These are phyloP conservation scores for Seriola aureovittata DNA, from an alignment of 2,113 vertebrate species.

Conservation along the genomic window DNA sequence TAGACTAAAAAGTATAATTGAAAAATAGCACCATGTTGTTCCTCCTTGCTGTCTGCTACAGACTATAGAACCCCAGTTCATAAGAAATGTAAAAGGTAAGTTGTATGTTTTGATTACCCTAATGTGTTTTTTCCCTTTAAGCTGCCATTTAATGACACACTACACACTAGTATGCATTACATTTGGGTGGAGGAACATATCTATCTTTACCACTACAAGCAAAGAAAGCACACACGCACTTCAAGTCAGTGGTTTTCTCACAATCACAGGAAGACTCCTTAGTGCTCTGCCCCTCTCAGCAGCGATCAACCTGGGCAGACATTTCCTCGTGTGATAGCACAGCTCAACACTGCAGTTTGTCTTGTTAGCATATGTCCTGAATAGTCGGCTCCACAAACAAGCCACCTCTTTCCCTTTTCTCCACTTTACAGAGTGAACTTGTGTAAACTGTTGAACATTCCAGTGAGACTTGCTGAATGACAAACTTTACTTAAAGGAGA, in stretches of 20 bases:
- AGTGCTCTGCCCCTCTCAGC: conserved; percentile 50
- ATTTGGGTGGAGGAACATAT: conserved; percentile 31
- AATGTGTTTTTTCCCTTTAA: conserved; percentile 19
- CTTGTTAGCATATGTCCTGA: conserved; percentile 53
- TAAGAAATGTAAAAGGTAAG: neutral
- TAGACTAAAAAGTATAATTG: too few relatives aligned
- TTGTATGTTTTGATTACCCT: conserved; percentile 11
- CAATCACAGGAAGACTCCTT: conserved; percentile 82
- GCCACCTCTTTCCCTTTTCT: conserved; percentile 13
- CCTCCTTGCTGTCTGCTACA: too few relatives aligned
- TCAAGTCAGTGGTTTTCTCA: conserved; percentile 64
- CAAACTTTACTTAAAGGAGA: neutral
- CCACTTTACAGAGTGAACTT: neutral
- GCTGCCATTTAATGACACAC: neutral
- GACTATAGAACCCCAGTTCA: too few relatives aligned
- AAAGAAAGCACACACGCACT: conserved; percentile 25
- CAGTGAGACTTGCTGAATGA: conserved; percentile 34
- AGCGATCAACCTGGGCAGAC: conserved; percentile 51
- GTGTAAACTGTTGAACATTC: conserved; percentile 48
- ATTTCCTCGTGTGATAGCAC: conserved; percentile 75
- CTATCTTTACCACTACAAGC: conserved; percentile 46
- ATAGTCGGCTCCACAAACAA: conserved; percentile 59
- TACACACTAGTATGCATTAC: neutral
- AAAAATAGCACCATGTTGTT: too few relatives aligned
- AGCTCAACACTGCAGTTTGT: conserved; percentile 36